Base-by-base conservation (phyloP, 2,888 invertebrate species). In the Adelphocoris suturalis region DNA sequence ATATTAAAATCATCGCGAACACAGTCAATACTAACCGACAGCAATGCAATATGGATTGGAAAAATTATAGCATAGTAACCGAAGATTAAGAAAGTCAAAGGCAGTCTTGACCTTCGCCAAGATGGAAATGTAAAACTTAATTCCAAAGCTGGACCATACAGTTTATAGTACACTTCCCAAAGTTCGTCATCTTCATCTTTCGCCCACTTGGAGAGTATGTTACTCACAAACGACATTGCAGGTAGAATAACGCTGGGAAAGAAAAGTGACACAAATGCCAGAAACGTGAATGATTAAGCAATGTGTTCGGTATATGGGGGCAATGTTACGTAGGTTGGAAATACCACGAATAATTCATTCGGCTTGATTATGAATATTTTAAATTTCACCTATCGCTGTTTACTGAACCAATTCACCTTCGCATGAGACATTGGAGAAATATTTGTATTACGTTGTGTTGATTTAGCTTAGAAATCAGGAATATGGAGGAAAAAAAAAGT, bases 151-250 rank as follows among this genome's bases (percentile, higher is more conserved):
- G 82, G 82, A 0, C 82, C 82, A 52, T 82, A 82, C 3, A 82
- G 23, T 52, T 82, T 82, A 11, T 27, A 13, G 52, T 23, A 23
- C 0, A 16, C 12, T 12, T 23, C 19, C 52, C 28, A 27, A 52
- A 82, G 16, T 11, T 52, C 28, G 9, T 82, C 82, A 27, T 82
- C 82, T 82, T 82, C 82, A 27, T 16, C 48, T 19, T 82, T 19
- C 3, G 82, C 48, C 48, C 16, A 28, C 5, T 3, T 19, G 7
- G 7, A 11, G 46, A 80, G 11, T 37, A n/a, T 0, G 13, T 46
- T 37, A 12, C 0, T 9, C 68, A 68, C 19, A 68, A 68, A 68
- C 68, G 68, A 68, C 68, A 68, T 68, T 11, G 11, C 12, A 23
- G 23, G 4, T 3, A 68, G 11, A 27, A 23, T 19, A 68, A 11